Percentiles rank a stretch among this genome's conserved stretches.
These are phyloP conservation scores for Plutella xylostella DNA, from an alignment of 2,888 invertebrate genomes.

Conservation along the genomic window DNA sequence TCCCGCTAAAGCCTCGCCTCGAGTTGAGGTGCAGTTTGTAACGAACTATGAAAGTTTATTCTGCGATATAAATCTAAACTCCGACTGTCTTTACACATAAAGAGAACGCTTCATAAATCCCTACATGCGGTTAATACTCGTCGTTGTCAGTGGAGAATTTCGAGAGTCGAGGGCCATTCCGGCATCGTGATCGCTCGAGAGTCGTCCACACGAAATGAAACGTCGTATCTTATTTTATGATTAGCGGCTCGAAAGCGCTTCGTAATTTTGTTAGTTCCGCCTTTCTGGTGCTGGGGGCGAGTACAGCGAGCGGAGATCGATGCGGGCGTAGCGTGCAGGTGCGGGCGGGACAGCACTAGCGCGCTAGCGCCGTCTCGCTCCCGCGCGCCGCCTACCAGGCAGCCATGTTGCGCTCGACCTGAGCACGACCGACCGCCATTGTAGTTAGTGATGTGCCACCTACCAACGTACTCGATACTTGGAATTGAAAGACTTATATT, in stretches of 20 bases:
- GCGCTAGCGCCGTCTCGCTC: slow-evolving; percentile 24
- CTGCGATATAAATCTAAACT: slow-evolving; percentile 36
- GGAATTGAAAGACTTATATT: no score
- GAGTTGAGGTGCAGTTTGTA: neutral
- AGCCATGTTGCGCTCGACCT: slow-evolving; percentile 71
- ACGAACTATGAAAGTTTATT: neutral
- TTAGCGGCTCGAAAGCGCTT: slow-evolving; percentile 71
- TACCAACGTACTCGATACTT: neutral
- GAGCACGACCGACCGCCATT: slow-evolving; percentile 70
- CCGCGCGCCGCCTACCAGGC: slow-evolving; percentile 60
- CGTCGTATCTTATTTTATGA: slow-evolving; percentile 72
- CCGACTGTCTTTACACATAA: slow-evolving; percentile 19
- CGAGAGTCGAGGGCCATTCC: slow-evolving; percentile 69
- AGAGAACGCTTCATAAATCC: slow-evolving; percentile 41
- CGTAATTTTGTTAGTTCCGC: slow-evolving; percentile 72
- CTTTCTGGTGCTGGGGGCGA: slow-evolving; percentile 71
- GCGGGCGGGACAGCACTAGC: slow-evolving; percentile 45
- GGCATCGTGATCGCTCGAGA: slow-evolving; percentile 65
- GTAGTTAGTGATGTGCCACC: slow-evolving; percentile 57
- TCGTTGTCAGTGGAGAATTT: slow-evolving; percentile 63
- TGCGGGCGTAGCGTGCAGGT: slow-evolving; percentile 59
- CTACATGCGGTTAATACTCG: slow-evolving; percentile 51
- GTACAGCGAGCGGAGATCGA: slow-evolving; percentile 66
- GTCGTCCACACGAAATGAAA: slow-evolving; percentile 69
- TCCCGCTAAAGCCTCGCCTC: slow-evolving; percentile 9